phyloP scores from a whole-genome alignment of 2,113 vertebrate species.

The Lepisosteus osseus region DNA sequence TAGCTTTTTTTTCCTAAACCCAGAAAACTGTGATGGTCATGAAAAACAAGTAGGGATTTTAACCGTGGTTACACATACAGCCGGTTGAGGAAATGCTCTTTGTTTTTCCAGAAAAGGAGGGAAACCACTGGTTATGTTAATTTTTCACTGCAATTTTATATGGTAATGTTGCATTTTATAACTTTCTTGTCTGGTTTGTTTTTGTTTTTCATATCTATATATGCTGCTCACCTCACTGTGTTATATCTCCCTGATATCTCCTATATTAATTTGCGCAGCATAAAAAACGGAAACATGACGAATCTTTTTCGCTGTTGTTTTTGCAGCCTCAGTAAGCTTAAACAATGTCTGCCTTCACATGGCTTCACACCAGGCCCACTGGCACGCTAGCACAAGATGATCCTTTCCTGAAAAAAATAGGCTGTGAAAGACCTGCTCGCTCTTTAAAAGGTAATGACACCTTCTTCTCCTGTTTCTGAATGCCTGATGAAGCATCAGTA shows the following conservation, averaged over 20 bases:
- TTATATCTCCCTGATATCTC: slow-evolving; percentile 19
- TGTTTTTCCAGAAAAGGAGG: slow-evolving; percentile 58
- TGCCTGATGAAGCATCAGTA: slow-evolving; percentile 15
- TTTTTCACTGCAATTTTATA: slow-evolving; percentile 43
- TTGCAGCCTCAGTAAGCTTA: slow-evolving; percentile 47
- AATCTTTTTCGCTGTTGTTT: slow-evolving; percentile 35
- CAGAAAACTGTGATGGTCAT: slow-evolving; percentile 54
- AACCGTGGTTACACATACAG: slow-evolving; percentile 59
- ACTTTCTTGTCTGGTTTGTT: slow-evolving; percentile 26
- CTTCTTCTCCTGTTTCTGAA: slow-evolving; percentile 20
- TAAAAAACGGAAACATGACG: slow-evolving; percentile 41
- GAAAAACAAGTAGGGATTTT: slow-evolving; percentile 59
- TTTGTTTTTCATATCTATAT: no score
- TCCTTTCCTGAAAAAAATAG: slow-evolving; percentile 33
- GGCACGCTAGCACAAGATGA: slow-evolving; percentile 31
- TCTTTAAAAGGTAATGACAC: slow-evolving; percentile 45
- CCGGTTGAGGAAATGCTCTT: slow-evolving; percentile 55
- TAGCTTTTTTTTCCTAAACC: slow-evolving; percentile 57
- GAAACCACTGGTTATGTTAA: slow-evolving; percentile 37
- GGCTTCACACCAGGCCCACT: slow-evolving; percentile 37
- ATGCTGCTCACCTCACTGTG: no score
- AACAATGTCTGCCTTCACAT: slow-evolving; percentile 48
- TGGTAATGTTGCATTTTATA: slow-evolving; percentile 62
- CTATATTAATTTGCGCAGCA: slow-evolving; percentile 41
- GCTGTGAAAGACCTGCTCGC: slow-evolving; percentile 30